phyloP scores from a whole-genome alignment of 1,140 invertebrate genomes.

The Ceratina japonica region DNA sequence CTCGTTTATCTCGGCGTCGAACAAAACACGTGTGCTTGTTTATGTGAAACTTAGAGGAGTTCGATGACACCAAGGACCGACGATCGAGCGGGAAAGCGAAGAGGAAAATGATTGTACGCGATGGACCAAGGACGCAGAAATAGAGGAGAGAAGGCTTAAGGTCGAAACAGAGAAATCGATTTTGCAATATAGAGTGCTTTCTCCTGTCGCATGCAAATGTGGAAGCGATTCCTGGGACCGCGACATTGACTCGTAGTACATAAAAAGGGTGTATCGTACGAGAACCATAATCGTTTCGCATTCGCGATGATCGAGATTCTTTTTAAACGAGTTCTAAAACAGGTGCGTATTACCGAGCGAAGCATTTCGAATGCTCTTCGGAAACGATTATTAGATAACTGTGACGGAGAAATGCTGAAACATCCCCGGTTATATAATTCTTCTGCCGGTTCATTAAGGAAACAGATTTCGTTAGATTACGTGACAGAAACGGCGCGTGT shows the following conservation, averaged over 20 bases:
- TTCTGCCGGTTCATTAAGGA: slow-evolving; percentile 32
- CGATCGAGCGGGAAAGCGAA: neutral
- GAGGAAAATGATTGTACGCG: neutral
- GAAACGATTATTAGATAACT: slow-evolving; percentile 5
- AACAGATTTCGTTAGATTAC: slow-evolving; percentile 54
- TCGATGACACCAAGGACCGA: slow-evolving; percentile 18
- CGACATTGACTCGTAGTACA: slow-evolving; percentile 41
- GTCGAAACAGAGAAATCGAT: slow-evolving; percentile 36
- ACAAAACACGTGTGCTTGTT: slow-evolving; percentile 3
- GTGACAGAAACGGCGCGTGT: slow-evolving; percentile 34
- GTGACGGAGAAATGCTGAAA: slow-evolving; percentile 41
- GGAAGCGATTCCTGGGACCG: slow-evolving; percentile 29
- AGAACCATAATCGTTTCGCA: neutral
- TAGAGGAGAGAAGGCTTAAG: neutral
- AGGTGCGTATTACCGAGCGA: neutral
- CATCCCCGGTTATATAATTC: slow-evolving; percentile 49
- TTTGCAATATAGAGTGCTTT: slow-evolving; percentile 41
- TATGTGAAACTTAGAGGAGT: slow-evolving; percentile 14
- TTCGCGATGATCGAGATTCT: neutral
- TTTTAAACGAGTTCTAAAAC: neutral
- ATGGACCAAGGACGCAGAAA: slow-evolving; percentile 4
- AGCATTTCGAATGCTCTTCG: neutral
- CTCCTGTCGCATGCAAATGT: slow-evolving; percentile 31
- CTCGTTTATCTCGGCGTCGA: slow-evolving; percentile 15
- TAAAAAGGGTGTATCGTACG: neutral